Evolutionary conservation across 2,113 vertebrate species (phyloP).

Genomic region (Trinectes maculatus): DNA sequence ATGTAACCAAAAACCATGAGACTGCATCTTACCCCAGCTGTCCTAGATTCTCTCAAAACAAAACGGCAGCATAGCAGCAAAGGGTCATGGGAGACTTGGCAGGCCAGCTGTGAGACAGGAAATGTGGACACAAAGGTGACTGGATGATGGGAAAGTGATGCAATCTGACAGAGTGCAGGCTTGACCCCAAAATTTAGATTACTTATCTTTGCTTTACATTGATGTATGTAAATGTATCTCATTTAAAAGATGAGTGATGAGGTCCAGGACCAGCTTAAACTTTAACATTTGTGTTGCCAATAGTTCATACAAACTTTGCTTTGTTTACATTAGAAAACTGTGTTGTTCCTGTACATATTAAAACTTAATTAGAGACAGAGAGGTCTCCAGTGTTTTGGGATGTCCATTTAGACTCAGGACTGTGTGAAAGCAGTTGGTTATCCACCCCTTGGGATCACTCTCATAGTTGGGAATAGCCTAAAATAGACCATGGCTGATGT

Average conservation of each 20-base stretch:
- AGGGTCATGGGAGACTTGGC: constrained; percentile 79
- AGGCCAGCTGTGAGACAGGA: constrained; percentile 79
- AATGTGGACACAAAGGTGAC: constrained; percentile 71
- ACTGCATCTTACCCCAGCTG: constrained; percentile 62
- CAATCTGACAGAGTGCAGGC: constrained; percentile 62
- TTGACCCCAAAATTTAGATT: constrained; percentile 48
- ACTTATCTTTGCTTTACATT: constrained; percentile 43
- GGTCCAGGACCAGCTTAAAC: constrained; percentile 11
- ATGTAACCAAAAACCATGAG: constrained; percentile 53
- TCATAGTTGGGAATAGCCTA: constrained; percentile 60
- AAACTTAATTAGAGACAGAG: constrained; percentile 39
- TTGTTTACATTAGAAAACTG: constrained; percentile 7
- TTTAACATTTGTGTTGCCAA: background rate
- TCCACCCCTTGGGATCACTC: constrained; percentile 58
- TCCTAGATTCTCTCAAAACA: constrained; percentile 73
- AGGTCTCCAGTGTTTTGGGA: constrained; percentile 41
- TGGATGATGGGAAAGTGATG: constrained; percentile 77
- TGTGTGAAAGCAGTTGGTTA: constrained; percentile 75
- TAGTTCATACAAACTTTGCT: background rate
- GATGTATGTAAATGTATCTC: constrained; percentile 41
- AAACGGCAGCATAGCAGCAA: constrained; percentile 68
- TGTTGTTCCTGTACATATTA: constrained; percentile 29
- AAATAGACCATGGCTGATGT: constrained; percentile 69
- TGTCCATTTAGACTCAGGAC: constrained; percentile 37
- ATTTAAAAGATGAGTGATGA: constrained; percentile 18